These are phyloP conservation scores for Troides oblongomaculatus DNA, from an alignment of 2,888 invertebrate genomes.

Conservation along the genomic window DNA sequence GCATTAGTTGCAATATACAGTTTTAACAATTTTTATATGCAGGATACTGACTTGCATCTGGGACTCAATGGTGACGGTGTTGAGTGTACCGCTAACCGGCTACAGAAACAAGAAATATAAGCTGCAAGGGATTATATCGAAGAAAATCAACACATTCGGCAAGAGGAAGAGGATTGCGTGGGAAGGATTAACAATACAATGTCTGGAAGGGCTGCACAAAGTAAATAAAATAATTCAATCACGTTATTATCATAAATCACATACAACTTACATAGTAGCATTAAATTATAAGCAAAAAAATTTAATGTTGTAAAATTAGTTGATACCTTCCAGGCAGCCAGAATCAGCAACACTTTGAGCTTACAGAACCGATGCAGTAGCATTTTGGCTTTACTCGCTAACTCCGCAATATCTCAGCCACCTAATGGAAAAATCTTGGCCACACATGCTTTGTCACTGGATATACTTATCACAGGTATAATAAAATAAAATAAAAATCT, in stretches of 20 bases:
- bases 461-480: slow-evolving; percentile 88
- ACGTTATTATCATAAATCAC: neutral
- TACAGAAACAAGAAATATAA: slow-evolving; percentile 64
- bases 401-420: slow-evolving; percentile 92
- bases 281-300: neutral
- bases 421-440: slow-evolving; percentile 89
- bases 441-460: slow-evolving; percentile 94
- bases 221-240: slow-evolving; percentile 51
- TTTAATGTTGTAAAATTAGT: neutral
- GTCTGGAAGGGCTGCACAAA: slow-evolving; percentile 94
- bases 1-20: no score
- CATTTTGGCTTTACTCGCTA: slow-evolving; percentile 91
- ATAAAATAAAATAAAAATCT: neutral
- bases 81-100: slow-evolving; percentile 87
- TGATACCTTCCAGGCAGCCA: slow-evolving; percentile 83
- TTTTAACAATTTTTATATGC: neutral
- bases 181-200: slow-evolving; percentile 90
- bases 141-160: slow-evolving; percentile 74
- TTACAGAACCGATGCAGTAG: slow-evolving; percentile 95
- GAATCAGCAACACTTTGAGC: slow-evolving; percentile 92
- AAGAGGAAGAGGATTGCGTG: slow-evolving; percentile 69
- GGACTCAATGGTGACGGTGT: slow-evolving; percentile 93
- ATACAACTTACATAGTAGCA: neutral
- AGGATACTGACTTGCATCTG: slow-evolving; percentile 93
- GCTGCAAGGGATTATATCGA: slow-evolving; percentile 78